A percentile compares a stretch with the other conserved stretches of the same genome.
These are phyloP conservation scores for Lipophrys pholis DNA, from an alignment of 2,113 vertebrate species.

Conservation along the genomic window DNA sequence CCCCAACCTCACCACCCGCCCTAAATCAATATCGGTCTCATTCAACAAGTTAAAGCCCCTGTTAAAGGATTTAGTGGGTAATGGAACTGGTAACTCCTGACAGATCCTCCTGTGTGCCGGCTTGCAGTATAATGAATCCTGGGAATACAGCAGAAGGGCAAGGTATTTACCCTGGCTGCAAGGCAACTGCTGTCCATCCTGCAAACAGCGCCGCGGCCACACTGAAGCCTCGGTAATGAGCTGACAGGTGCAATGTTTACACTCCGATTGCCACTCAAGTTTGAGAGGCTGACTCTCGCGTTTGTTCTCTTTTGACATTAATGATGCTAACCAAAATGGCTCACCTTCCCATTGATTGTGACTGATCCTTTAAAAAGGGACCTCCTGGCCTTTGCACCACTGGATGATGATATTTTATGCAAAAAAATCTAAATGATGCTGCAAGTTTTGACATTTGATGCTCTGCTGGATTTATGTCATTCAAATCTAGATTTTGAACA, in stretches of 20 bases:
- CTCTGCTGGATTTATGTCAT: too few relatives aligned
- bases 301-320: conserved; percentile 66
- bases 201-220: conserved; percentile 63
- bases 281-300: conserved; percentile 54
- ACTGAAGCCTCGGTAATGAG: conserved; percentile 79
- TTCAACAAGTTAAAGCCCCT: conserved; percentile 76
- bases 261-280: conserved; percentile 72
- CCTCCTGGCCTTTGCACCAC: neutral
- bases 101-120: conserved; percentile 66
- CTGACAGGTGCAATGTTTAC: conserved; percentile 79
- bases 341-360: conserved; percentile 55
- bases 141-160: conserved; percentile 75
- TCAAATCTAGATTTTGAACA: too few relatives aligned
- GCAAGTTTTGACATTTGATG: neutral
- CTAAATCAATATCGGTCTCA: conserved; percentile 79
- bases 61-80: conserved; percentile 76
- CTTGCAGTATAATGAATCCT: conserved; percentile 75
- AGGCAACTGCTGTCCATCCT: conserved; percentile 68
- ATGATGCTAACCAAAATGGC: conserved; percentile 57
- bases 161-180: conserved; percentile 73
- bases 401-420: too few relatives aligned
- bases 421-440: neutral
- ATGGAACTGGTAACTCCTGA: conserved; percentile 75
- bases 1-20: conserved; percentile 40
- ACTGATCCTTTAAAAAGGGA: conserved; percentile 49